phyloP scores from a whole-genome alignment of 2,797 vertebrate species.

The Mareca strepera region DNA sequence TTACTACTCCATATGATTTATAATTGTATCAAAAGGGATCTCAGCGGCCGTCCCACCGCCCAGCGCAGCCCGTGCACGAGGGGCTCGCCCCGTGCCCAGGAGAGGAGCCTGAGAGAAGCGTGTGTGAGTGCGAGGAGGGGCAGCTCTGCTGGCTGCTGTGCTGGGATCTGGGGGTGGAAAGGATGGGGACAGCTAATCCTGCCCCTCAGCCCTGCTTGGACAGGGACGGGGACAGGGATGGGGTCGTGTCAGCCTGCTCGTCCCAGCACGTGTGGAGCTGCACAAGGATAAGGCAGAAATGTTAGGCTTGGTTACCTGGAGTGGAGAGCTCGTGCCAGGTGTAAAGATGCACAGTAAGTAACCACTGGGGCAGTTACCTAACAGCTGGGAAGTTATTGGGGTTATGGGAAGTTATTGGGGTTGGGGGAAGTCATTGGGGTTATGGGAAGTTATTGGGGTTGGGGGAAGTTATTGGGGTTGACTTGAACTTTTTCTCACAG shows the following conservation, averaged over 20 bases:
- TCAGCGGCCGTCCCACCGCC: not conserved
- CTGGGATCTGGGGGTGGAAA: fast-evolving
- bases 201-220: not conserved
- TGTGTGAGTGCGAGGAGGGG: not conserved
- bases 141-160: fast-evolving
- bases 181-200: not conserved
- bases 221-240: not conserved
- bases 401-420: not conserved
- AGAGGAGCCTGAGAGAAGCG: not conserved
- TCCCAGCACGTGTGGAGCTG: not conserved
- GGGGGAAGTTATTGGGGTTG: not conserved
- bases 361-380: not conserved
- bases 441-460: too few species aligned
- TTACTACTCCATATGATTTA: slow-evolving; percentile 4
- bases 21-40: not conserved
- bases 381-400: not conserved
- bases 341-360: not conserved
- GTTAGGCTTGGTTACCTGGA: not conserved
- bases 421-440: too few species aligned
- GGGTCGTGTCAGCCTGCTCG: too few species aligned
- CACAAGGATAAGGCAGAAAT: too few species aligned
- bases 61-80: fast-evolving
- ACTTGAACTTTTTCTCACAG: not conserved
- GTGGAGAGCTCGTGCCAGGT: not conserved
- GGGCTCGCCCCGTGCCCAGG: not conserved